Evolutionary conservation across 2,797 vertebrate genomes (phyloP).

Genomic region (Gambelia wislizenii): DNA sequence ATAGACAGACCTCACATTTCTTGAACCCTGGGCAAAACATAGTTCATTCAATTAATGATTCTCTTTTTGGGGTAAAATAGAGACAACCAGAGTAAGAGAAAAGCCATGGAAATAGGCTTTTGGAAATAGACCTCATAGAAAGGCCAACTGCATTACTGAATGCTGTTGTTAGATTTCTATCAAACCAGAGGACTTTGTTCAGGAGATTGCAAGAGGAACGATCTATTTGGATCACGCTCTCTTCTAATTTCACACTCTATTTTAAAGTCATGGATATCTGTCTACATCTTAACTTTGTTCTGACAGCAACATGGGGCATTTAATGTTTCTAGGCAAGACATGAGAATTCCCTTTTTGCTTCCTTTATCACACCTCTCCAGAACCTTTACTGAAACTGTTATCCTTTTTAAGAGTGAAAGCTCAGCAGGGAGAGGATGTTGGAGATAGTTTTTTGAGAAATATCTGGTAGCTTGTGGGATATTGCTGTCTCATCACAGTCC

Average conservation of each 20-base stretch:
- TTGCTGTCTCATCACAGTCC: not conserved
- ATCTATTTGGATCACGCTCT: slow-evolving; percentile 8
- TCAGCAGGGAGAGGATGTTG: slow-evolving; percentile 3
- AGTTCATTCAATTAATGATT: not conserved
- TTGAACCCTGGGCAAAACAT: not conserved
- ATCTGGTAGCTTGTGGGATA: slow-evolving; percentile 5
- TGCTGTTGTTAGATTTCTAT: slow-evolving; percentile 3
- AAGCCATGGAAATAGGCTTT: too few relatives aligned
- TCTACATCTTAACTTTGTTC: slow-evolving; percentile 29
- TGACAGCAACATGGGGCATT: not conserved
- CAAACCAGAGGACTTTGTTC: not conserved
- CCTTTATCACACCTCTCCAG: slow-evolving; percentile 17
- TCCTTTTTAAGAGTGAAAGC: slow-evolving; percentile 30
- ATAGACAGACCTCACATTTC: too few relatives aligned
- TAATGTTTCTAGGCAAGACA: slow-evolving; percentile 12
- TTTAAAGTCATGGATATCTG: slow-evolving; percentile 26
- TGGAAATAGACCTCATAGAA: not conserved
- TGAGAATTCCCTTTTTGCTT: slow-evolving; percentile 18
- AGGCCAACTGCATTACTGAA: not conserved
- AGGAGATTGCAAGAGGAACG: not conserved
- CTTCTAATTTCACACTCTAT: slow-evolving; percentile 4
- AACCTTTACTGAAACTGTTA: slow-evolving; percentile 12
- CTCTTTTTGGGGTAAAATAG: not conserved
- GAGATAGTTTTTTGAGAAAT: not conserved
- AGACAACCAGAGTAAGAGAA: not conserved